A percentile compares a stretch with the other conserved stretches of the same genome.
phyloP scores from a whole-genome alignment of 35 echinoderm and acorn worm genomes.

The Apostichopus californicus region DNA sequence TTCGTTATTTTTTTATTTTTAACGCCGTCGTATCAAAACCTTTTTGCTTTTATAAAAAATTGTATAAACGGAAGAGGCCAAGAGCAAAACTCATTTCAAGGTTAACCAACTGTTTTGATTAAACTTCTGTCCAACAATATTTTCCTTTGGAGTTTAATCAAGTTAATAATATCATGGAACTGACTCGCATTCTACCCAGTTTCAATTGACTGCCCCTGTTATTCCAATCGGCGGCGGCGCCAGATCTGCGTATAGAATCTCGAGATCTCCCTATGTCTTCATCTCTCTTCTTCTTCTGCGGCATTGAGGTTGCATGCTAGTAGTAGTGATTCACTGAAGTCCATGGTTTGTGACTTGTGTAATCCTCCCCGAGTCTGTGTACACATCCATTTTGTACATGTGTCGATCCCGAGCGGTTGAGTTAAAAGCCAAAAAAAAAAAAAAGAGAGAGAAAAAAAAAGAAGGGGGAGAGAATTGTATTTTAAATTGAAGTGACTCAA shows the following conservation, averaged over 20 bases:
- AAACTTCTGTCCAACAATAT: neutral
- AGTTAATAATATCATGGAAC: neutral
- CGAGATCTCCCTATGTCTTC: neutral
- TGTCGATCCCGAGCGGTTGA: no score
- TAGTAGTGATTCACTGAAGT: neutral
- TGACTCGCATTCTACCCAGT: neutral
- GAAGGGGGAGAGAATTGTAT: neutral
- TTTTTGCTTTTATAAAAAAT: no score
- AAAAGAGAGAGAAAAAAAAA: neutral
- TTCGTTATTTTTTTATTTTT: no score
- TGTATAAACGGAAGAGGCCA: no score
- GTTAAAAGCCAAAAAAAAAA: neutral
- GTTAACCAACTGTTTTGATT: constrained; percentile 32
- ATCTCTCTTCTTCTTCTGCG: neutral
- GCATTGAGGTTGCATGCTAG: neutral
- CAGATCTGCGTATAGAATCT: neutral
- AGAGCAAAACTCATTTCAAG: constrained; percentile 33
- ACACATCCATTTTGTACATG: neutral
- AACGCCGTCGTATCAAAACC: no score
- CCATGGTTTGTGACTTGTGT: neutral
- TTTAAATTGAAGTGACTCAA: constrained; percentile 9
- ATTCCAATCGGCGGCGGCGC: constrained; percentile 19
- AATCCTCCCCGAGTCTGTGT: neutral
- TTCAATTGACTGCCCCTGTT: constrained; percentile 35
- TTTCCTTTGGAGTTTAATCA: constrained; percentile 21